These are phyloP conservation scores for Caerostris darwini DNA, from an alignment of 1,140 invertebrate species.

Conservation along the genomic window DNA sequence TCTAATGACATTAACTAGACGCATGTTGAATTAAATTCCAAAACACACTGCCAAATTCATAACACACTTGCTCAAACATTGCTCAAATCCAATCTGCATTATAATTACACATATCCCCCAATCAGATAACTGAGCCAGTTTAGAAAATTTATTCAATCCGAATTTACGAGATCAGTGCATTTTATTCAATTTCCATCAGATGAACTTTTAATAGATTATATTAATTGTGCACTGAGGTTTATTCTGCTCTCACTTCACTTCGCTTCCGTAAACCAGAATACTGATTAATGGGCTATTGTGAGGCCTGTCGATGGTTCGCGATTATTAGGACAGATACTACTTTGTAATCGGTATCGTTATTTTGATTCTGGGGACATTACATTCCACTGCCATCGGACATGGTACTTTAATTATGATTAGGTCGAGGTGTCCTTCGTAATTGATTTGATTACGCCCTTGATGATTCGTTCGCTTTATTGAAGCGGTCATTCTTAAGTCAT, in stretches of 20 bases:
- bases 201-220: neutral
- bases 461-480: neutral
- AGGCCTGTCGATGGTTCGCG: neutral
- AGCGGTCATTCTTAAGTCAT: too few relatives aligned
- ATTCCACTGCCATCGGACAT: neutral
- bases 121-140: too few relatives aligned
- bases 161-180: too few relatives aligned
- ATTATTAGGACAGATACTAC: slow-evolving; percentile 12
- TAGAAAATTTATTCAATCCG: too few relatives aligned
- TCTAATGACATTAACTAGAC: too few relatives aligned
- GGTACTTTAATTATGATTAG: neutral
- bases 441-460: neutral
- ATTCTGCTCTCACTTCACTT: neutral
- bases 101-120: too few relatives aligned
- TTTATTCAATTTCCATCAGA: too few relatives aligned
- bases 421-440: neutral
- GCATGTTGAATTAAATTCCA: too few relatives aligned
- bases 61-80: too few relatives aligned
- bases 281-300: neutral
- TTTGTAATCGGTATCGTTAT: slow-evolving; percentile 9
- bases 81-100: too few relatives aligned
- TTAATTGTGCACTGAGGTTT: neutral
- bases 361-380: neutral
- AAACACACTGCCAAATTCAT: too few relatives aligned
- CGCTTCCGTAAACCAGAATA: neutral